These are phyloP conservation scores for Heteromurus nitidus DNA, from an alignment of 2,888 invertebrate species.

Conservation along the genomic window DNA sequence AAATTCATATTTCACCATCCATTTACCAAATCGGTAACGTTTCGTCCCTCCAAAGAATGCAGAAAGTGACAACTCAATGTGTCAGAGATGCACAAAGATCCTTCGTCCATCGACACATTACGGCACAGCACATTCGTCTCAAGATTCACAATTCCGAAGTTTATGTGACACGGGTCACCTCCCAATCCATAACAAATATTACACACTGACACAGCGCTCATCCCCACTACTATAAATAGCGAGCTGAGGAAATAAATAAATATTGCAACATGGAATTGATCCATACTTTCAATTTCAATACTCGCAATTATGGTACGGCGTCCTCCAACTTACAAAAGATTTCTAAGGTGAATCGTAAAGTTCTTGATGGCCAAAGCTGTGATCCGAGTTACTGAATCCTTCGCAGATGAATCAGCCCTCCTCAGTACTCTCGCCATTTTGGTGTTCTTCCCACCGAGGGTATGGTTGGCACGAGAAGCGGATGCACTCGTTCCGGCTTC, in stretches of 20 bases:
- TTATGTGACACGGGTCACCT: constrained; percentile 45
- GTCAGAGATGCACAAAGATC: background rate
- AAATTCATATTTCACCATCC: no score
- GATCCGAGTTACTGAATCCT: background rate
- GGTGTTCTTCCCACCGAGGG: no score
- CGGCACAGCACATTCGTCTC: background rate
- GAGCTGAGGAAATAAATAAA: background rate
- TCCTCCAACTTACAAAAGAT: constrained; percentile 29
- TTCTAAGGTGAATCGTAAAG: constrained; percentile 32
- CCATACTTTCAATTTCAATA: no score
- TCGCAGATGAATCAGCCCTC: background rate
- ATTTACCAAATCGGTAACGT: background rate
- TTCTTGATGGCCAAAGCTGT: constrained; percentile 37
- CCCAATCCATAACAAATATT: background rate
- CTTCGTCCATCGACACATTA: background rate
- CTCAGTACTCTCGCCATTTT: constrained; percentile 23
- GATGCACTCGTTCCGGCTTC: no score
- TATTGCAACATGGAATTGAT: no score
- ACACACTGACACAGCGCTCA: background rate
- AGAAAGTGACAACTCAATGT: background rate
- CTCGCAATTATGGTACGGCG: no score
- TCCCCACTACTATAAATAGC: background rate
- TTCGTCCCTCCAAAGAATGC: background rate
- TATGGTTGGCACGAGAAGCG: no score
- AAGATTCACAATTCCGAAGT: constrained; percentile 36